Evolutionary conservation across 2,797 vertebrate species (phyloP).

Genomic region (Cryptoblepharus egeriae): DNA sequence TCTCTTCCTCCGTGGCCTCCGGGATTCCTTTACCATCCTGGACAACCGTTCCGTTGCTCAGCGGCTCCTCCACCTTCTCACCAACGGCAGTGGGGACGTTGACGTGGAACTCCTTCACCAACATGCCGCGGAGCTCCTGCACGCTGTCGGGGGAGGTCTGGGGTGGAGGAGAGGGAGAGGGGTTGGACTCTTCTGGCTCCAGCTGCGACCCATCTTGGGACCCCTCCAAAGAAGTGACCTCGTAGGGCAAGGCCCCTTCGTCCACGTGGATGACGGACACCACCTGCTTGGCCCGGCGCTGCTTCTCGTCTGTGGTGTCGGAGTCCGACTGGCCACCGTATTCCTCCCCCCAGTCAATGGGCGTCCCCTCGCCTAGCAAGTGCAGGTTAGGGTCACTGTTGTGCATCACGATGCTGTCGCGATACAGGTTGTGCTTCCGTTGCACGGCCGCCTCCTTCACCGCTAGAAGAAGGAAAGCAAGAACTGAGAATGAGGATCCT

Average conservation of each 20-base stretch:
- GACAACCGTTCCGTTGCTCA: slow-evolving; percentile 66
- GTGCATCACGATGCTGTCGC: slow-evolving; percentile 93
- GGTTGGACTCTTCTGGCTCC: fast-evolving
- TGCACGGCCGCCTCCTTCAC: slow-evolving; percentile 97
- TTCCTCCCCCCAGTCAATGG: slow-evolving; percentile 89
- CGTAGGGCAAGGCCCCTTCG: slow-evolving; percentile 77
- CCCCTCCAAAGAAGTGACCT: slow-evolving; percentile 81
- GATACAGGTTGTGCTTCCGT: slow-evolving; percentile 93
- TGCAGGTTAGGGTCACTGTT: slow-evolving; percentile 96
- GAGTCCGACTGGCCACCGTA: slow-evolving; percentile 57
- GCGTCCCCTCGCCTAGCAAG: slow-evolving; percentile 81
- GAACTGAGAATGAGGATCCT: fast-evolving
- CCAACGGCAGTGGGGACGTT: slow-evolving; percentile 34
- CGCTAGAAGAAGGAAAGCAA: slow-evolving; percentile 72
- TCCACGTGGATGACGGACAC: slow-evolving; percentile 91
- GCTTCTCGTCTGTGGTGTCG: slow-evolving; percentile 45
- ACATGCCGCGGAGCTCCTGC: slow-evolving; percentile 79
- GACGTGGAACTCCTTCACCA: slow-evolving; percentile 77
- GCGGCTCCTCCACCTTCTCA: neutral
- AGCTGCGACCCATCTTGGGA: slow-evolving; percentile 77
- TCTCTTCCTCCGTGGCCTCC: neutral
- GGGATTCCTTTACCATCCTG: slow-evolving; percentile 45
- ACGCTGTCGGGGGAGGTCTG: slow-evolving; percentile 77
- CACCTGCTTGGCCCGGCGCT: slow-evolving; percentile 86
- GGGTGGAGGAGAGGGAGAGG: neutral